phyloP scores from a whole-genome alignment of 2,888 invertebrate genomes.

The Drosophila percnosoma region DNA sequence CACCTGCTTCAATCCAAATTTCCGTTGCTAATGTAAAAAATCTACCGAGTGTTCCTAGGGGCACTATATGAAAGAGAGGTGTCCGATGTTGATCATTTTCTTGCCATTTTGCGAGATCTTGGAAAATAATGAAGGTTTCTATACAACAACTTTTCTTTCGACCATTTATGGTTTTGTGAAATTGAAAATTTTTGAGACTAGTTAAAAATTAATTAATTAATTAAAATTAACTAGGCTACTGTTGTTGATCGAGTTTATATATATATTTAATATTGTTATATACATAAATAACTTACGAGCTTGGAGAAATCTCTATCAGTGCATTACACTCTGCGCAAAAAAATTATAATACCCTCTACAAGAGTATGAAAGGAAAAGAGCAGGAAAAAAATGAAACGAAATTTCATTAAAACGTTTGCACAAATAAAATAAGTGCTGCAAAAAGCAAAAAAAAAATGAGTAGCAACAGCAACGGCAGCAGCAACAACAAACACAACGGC shows the following conservation, averaged over 20 bases:
- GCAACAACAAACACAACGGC: conserved; percentile 20
- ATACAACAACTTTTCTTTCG: neutral
- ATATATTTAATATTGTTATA: neutral
- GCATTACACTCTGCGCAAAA: neutral
- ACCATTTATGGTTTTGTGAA: no score
- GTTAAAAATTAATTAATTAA: no score
- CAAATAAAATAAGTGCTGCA: conserved; percentile 78
- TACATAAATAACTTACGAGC: neutral
- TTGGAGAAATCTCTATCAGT: conserved; percentile 14
- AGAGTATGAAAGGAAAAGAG: conserved; percentile 17
- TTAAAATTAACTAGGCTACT: neutral
- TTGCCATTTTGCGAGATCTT: neutral
- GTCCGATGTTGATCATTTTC: neutral
- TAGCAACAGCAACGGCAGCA: conserved; percentile 24
- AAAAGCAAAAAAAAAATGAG: conserved; percentile 62
- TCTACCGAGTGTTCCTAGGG: neutral
- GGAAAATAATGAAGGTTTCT: neutral
- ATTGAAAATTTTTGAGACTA: neutral
- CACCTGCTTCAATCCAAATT: neutral
- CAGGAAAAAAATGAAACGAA: conserved; percentile 61
- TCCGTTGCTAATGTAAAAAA: neutral
- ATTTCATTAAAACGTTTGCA: conserved; percentile 79
- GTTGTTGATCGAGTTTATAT: neutral
- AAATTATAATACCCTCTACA: neutral
- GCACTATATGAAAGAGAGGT: neutral